Percentiles rank a stretch among this genome's conserved stretches.
Conservation (phyloP, 2,888 invertebrate genomes). For the Aleiodes testaceus region DNA sequence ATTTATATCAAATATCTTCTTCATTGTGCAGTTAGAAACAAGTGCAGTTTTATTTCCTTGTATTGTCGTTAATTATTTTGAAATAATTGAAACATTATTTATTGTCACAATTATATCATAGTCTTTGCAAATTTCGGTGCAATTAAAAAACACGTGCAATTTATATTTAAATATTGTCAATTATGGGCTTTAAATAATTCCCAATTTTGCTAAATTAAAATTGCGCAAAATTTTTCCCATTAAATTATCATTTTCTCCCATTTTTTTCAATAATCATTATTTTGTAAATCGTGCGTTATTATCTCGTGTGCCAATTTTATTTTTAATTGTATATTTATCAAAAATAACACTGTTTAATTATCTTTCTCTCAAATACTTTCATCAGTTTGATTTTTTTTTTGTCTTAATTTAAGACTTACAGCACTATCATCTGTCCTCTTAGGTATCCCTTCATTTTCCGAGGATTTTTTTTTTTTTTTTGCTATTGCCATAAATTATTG, state of each 20-base stretch:
- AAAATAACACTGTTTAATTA: constrained; percentile 49
- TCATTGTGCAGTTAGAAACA: constrained; percentile 50
- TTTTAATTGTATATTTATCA: constrained; percentile 45
- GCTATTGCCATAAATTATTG: constrained; percentile 33
- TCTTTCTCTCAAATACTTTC: constrained; percentile 46
- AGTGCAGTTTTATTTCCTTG: constrained; percentile 47
- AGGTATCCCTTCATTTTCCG: constrained; percentile 42
- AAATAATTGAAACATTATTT: constrained; percentile 33
- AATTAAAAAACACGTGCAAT: constrained; percentile 53
- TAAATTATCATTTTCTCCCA: constrained; percentile 3
- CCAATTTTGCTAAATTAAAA: background rate
- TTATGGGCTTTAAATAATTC: constrained; percentile 9
- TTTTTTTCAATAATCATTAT: background rate
- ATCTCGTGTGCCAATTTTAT: constrained; percentile 35
- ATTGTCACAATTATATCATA: constrained; percentile 31
- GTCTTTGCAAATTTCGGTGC: constrained; percentile 40
- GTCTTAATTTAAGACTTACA: constrained; percentile 40
- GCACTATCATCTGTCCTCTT: constrained; percentile 51
- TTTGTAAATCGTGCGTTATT: constrained; percentile 34
- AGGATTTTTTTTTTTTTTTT: constrained; percentile 38
- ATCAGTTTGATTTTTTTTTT: constrained; percentile 25
- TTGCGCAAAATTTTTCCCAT: constrained; percentile 1
- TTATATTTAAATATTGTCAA: constrained; percentile 42
- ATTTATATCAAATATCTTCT: constrained; percentile 34
- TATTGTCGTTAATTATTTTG: constrained; percentile 28